These are phyloP conservation scores for Oenanthe melanoleuca DNA, from an alignment of 2,113 vertebrate genomes.

Conservation along the genomic window DNA sequence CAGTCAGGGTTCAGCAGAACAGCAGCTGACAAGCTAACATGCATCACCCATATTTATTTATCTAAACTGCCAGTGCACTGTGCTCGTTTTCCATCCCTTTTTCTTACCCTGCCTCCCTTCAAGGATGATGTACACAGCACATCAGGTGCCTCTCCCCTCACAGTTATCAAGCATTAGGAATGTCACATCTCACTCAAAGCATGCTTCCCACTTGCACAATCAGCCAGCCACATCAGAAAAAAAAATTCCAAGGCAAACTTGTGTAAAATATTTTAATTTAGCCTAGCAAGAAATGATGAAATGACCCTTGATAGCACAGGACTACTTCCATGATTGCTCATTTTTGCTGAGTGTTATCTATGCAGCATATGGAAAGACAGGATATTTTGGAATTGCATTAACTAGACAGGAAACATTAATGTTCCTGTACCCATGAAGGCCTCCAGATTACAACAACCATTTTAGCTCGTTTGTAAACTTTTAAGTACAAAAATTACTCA, in stretches of 20 bases:
- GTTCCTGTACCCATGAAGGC: background rate
- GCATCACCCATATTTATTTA: constrained; percentile 17
- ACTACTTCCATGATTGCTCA: background rate
- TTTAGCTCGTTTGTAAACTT: background rate
- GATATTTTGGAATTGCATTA: background rate
- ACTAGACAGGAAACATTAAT: background rate
- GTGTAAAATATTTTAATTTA: constrained; percentile 54
- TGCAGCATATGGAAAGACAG: background rate
- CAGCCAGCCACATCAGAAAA: background rate
- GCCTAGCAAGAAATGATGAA: background rate
- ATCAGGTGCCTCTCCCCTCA: constrained; percentile 8
- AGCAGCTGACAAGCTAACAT: constrained; percentile 14
- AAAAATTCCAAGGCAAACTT: constrained; percentile 25
- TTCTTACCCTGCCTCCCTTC: background rate
- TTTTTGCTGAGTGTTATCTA: background rate
- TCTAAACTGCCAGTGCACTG: background rate
- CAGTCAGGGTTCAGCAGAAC: background rate
- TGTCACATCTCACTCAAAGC: background rate
- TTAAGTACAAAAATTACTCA: background rate
- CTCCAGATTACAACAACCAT: background rate
- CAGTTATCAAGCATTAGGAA: background rate
- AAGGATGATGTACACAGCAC: background rate
- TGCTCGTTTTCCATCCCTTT: background rate
- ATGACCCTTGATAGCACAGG: background rate
- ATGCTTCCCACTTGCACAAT: background rate